Evolutionary conservation across 1,140 invertebrate genomes (phyloP).

Genomic region (Trachelipus rathkii): DNA sequence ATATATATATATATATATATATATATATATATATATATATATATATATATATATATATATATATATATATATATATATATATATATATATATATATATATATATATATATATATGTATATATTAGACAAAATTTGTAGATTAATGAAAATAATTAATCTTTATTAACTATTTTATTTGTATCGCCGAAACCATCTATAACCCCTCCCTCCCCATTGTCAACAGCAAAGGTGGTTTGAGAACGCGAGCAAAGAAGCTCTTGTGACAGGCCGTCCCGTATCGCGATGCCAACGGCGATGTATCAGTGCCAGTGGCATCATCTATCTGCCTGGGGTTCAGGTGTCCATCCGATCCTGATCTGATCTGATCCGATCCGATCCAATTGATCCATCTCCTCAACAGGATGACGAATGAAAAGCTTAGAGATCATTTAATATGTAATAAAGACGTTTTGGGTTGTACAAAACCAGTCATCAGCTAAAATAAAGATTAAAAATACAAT

Average conservation of each 20-base stretch:
- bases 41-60: conserved; percentile 19
- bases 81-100: conserved; percentile 20
- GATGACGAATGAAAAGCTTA: neutral
- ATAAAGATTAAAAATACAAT: too few species aligned
- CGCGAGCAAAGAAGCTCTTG: neutral
- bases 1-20: conserved; percentile 18
- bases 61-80: conserved; percentile 17
- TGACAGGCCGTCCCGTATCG: neutral
- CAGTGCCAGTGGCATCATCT: neutral
- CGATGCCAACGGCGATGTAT: too few species aligned
- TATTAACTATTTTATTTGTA: too few species aligned
- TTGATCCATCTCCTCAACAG: neutral
- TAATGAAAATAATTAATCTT: too few species aligned
- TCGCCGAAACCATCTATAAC: too few species aligned
- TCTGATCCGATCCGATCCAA: neutral
- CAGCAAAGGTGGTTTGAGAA: too few species aligned
- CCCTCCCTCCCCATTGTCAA: too few species aligned
- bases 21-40: conserved; percentile 18
- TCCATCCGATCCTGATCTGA: neutral
- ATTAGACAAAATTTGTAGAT: too few species aligned
- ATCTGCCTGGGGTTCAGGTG: neutral
- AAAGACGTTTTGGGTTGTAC: too few species aligned
- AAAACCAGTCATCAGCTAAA: too few species aligned
- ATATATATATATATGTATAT: conserved; percentile 2
- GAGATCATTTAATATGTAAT: too few species aligned